Conservation (phyloP, 2,888 invertebrate genomes). For the Agrotis ipsilon region DNA sequence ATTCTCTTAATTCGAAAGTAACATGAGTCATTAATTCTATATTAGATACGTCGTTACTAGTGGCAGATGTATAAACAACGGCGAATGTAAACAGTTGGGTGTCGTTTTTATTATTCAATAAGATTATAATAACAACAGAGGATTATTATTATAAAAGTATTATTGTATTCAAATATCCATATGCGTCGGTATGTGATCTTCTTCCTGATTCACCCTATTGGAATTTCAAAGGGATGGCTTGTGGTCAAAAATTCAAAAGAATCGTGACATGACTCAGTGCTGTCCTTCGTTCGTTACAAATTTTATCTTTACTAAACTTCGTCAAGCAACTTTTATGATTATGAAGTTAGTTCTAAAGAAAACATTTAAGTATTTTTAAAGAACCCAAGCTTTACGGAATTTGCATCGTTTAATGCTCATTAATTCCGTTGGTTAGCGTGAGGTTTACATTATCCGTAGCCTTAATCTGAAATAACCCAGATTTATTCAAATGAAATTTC, state of each 20-base stretch:
- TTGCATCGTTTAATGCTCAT: conserved; percentile 66
- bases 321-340: conserved; percentile 18
- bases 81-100: not conserved
- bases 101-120: not conserved
- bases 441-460: conserved; percentile 67
- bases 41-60: not conserved
- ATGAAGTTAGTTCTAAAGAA: conserved; percentile 3
- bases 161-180: conserved; percentile 18
- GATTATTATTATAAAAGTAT: conserved; percentile 8
- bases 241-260: conserved; percentile 76
- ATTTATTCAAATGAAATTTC: conserved; percentile 63
- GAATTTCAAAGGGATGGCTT: conserved; percentile 73
- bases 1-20: conserved; percentile 59
- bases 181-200: conserved; percentile 56
- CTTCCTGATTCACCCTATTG: conserved; percentile 78
- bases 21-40: conserved; percentile 46
- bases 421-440: conserved; percentile 68
- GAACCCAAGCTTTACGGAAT: conserved; percentile 49
- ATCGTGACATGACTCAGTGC: conserved; percentile 75
- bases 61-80: conserved; percentile 3
- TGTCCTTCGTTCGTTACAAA: conserved; percentile 56
- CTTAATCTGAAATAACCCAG: conserved; percentile 71
- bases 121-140: not conserved
- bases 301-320: conserved; percentile 35
- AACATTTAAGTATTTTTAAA: conserved; percentile 25